Evolutionary conservation across 2,113 vertebrate species (phyloP).

Genomic region (Triplophysa tibetana): DNA sequence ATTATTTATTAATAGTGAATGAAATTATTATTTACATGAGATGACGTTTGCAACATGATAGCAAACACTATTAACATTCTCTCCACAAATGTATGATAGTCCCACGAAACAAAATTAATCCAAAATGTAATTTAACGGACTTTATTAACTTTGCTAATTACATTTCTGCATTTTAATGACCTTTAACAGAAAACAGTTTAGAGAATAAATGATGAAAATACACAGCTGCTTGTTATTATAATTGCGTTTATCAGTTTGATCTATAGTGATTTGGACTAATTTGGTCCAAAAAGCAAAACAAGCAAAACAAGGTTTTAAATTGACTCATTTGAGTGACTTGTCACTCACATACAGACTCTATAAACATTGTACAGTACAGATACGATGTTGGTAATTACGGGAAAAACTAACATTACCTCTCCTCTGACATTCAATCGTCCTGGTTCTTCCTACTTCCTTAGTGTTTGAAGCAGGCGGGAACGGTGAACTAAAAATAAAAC

Average conservation of each 20-base stretch:
- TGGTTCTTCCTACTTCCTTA: slow-evolving; percentile 14
- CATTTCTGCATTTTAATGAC: slow-evolving; percentile 24
- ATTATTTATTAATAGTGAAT: too few species aligned
- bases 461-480: not conserved
- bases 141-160: slow-evolving; percentile 49
- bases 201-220: slow-evolving; percentile 7
- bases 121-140: slow-evolving; percentile 28
- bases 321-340: too few species aligned
- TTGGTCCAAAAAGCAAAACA: not conserved
- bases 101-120: slow-evolving; percentile 24
- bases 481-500: slow-evolving; percentile 43
- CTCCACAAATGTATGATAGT: not conserved
- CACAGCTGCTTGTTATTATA: not conserved
- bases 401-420: slow-evolving; percentile 19
- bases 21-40: too few species aligned
- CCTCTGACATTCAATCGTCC: not conserved
- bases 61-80: not conserved
- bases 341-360: not conserved
- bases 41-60: not conserved
- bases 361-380: not conserved
- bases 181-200: slow-evolving; percentile 38
- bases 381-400: not conserved
- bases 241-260: not conserved
- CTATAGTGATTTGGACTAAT: not conserved
- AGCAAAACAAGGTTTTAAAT: slow-evolving; percentile 5